Conservation (phyloP, 2,888 invertebrate species). For the Steromphala cineraria region DNA sequence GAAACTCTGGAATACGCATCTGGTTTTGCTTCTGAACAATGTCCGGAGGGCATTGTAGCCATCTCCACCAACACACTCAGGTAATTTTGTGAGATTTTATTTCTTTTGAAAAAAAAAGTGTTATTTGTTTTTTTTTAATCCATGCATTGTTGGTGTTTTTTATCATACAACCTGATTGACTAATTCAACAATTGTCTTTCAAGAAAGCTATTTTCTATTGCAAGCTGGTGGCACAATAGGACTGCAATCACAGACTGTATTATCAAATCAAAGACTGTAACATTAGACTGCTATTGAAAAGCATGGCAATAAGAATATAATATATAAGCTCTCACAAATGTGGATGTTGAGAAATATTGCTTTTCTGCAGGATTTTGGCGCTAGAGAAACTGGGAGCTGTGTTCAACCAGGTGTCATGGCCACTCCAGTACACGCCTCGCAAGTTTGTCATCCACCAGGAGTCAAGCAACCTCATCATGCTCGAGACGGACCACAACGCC, state of each 20-base stretch:
- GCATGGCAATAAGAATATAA: too few relatives aligned
- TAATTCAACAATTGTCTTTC: too few relatives aligned
- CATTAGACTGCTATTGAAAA: too few relatives aligned
- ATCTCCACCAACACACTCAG: constrained; percentile 97
- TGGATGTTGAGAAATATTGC: background rate
- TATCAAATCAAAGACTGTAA: too few relatives aligned
- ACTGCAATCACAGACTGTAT: too few relatives aligned
- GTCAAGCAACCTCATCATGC: constrained; percentile 90
- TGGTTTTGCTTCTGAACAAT: constrained; percentile 95
- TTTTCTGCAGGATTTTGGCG: constrained; percentile 85
- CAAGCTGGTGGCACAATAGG: too few relatives aligned
- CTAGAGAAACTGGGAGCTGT: constrained; percentile 98
- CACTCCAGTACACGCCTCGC: constrained; percentile 95
- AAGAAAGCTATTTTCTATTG: too few relatives aligned
- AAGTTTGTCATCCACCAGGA: constrained; percentile 95
- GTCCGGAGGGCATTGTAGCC: constrained; percentile 99
- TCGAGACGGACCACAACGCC: constrained; percentile 98
- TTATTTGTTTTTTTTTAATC: too few relatives aligned
- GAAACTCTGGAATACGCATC: constrained; percentile 98
- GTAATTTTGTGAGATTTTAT: constrained; percentile 43
- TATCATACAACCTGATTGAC: too few relatives aligned
- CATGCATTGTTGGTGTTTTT: too few relatives aligned
- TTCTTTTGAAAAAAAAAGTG: too few relatives aligned
- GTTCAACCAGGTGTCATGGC: constrained; percentile 94
- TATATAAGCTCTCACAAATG: too few relatives aligned